Percentiles rank a stretch among this genome's conserved stretches.
phyloP scores from a whole-genome alignment of 2,888 invertebrate species.

The Zygothrica quintamaculata region DNA sequence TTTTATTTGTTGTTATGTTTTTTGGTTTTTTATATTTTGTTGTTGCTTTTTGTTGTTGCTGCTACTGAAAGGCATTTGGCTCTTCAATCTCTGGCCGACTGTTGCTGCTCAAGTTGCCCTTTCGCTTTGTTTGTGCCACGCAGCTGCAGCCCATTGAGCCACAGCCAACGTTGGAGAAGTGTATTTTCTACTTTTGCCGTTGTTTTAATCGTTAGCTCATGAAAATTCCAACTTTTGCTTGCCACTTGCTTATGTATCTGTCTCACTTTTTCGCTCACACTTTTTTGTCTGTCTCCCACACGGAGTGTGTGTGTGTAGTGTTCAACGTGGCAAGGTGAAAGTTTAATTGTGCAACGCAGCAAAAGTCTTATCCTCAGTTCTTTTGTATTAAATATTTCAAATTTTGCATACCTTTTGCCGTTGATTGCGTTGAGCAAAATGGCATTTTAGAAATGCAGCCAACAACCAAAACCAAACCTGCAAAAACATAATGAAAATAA shows the following conservation, averaged over 20 bases:
- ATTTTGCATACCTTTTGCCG: slow-evolving; percentile 32
- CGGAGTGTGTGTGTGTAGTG: slow-evolving; percentile 8
- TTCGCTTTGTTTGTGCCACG: slow-evolving; percentile 47
- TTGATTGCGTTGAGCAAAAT: slow-evolving; percentile 12
- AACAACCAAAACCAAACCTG: too few species aligned
- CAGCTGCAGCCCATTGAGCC: slow-evolving; percentile 51
- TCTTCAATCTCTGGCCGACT: slow-evolving; percentile 53
- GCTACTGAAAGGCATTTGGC: slow-evolving; percentile 44
- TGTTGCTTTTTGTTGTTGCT: slow-evolving; percentile 43
- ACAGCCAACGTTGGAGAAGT: slow-evolving; percentile 13
- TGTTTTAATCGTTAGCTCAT: slow-evolving; percentile 31
- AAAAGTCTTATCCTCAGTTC: background rate
- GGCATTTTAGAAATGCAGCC: too few species aligned
- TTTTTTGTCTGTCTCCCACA: background rate
- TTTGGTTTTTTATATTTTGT: slow-evolving; percentile 34
- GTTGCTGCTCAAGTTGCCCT: slow-evolving; percentile 33
- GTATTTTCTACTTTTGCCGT: slow-evolving; percentile 23
- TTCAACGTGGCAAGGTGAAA: slow-evolving; percentile 26
- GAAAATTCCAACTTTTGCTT: slow-evolving; percentile 38
- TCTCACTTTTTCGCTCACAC: background rate
- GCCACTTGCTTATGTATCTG: slow-evolving; percentile 11
- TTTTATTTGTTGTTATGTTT: slow-evolving; percentile 9
- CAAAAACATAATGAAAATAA: too few species aligned
- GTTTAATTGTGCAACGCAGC: slow-evolving; percentile 41
- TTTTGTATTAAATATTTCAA: slow-evolving; percentile 27